Base-by-base conservation (phyloP, 2,888 invertebrate species). In the Mermis nigrescens region DNA sequence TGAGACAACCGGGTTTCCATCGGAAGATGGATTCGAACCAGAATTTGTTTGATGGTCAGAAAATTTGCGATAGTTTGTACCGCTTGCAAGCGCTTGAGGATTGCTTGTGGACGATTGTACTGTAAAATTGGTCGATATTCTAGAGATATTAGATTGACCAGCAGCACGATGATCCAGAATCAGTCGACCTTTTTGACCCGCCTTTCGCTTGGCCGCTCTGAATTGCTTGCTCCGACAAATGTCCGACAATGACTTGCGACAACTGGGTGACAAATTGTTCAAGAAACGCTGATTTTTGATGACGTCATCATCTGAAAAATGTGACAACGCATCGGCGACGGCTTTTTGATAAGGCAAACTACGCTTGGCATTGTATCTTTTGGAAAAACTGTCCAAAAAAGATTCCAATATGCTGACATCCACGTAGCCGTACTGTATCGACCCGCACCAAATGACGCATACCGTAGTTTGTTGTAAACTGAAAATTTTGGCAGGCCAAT, bases 401-500 rank as follows among this genome's bases (percentile, higher is more conserved):
- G 32, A 38, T 27, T 55, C 55, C 55, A 55, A n/a, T 3, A 15
- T 32, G 2, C 3, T 22, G 2, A 55, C 15, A n/a, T 31, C 29
- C 32, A 55, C 22, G 12, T 4, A 55, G 7, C 55, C 55, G 55
- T 55, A 31, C 38, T 32, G 55, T 24, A 7, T 31, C 22, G 55
- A 55, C 19, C 55, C 55, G 29, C 27, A 31, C 55, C 55, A 55
- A 3, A 26, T 26, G 4, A 55, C 55, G 27, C 55, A 55, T 7
- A 38, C 32, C n/a, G 27, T 27, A 7, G 15, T 32, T 26, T 15
- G 15, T 22, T 24, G 19, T 22, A 32, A 15, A 38, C 38, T 32
- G 38, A 32, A 55, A 7, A 55, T 55, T 32, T 31, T 32, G 15
- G 55, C 31, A 22, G 55, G 55, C 55, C 55, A 55, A 32, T 55